Base-by-base conservation (phyloP, 1,140 invertebrate genomes). In the Monochamus saltuarius region DNA sequence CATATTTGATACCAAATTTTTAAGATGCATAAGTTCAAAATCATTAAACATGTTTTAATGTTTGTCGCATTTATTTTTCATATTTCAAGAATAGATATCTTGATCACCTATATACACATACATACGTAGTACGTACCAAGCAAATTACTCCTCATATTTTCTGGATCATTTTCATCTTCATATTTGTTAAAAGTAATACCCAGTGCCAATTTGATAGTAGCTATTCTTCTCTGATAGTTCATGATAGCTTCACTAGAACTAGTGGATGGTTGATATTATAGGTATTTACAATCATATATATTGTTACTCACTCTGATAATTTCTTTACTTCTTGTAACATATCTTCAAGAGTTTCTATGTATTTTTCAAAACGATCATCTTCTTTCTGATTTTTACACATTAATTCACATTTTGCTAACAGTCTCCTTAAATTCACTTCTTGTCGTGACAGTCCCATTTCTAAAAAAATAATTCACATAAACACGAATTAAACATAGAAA, bases 291-390 rank as follows among this genome's bases (percentile, higher is more conserved):
- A n/a, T 13, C 4, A 29, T 34, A 50, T 50, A 37, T 37, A 38
- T 47, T 11, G 16, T n/a, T 37, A 70, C 79, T 82, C 80, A 88
- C 87, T 80, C 81, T 55, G 82, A 77, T 57, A 79, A 73, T 42
- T 79, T 82, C 74, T 85, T 83, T 39, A 91, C 74, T 68, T 87
- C 81, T 37, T 81, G 80, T 43, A 89, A 75, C 86, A 90, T 88
- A 51, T 83, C 83, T 66, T 84, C 84, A 16, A 90, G 70, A 4
- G 86, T 81, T 71, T 84, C 79, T 16, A 90, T 82, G 67, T 89
- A 90, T 78, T 88, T 87, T 70, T 87, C 85, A 36, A 91, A 77
- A 64, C 85, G 82, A 82, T 85, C 88, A 68, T 87, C 81, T 61
- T 85, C 82, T 38, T 83, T 77, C 45, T 83, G 84, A 67, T 84